Conservation (phyloP, 2,113 vertebrate species). For the Crypturellus undulatus region DNA sequence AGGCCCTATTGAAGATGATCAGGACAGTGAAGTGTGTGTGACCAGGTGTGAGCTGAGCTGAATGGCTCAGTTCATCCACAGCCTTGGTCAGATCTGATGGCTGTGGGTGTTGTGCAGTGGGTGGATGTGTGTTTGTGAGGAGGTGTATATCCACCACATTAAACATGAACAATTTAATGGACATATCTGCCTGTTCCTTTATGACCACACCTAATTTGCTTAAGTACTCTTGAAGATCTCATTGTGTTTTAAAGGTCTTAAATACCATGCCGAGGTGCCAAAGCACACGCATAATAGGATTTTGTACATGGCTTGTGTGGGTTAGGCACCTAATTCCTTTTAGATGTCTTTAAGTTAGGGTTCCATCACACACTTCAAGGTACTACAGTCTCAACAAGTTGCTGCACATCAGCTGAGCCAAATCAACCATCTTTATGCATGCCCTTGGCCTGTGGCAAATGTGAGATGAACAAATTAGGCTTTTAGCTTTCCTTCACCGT, state of each 20-base stretch:
- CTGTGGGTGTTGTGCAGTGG: not conserved
- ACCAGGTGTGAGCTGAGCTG: not conserved
- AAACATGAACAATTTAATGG: accelerated
- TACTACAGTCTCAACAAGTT: slow-evolving; percentile 1
- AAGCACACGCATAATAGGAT: not conserved
- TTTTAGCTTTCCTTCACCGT: slow-evolving; percentile 36
- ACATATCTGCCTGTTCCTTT: not conserved
- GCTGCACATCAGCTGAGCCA: slow-evolving; percentile 33
- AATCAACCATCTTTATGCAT: not conserved
- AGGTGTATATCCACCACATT: not conserved
- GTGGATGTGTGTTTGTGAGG: not conserved
- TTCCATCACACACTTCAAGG: not conserved
- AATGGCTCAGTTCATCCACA: not conserved
- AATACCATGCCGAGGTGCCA: not conserved
- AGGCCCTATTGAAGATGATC: not conserved
- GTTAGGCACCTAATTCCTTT: not conserved
- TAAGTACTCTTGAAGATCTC: not conserved
- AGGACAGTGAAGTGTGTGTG: not conserved
- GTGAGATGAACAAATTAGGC: slow-evolving; percentile 48
- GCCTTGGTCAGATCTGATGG: not conserved
- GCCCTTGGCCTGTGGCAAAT: slow-evolving; percentile 44
- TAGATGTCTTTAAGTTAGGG: not conserved
- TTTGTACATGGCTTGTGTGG: not conserved
- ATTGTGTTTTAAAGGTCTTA: not conserved
- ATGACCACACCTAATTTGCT: not conserved